Evolutionary conservation across 2,797 vertebrate genomes (phyloP).

Genomic region (Lagorchestes hirsutus): DNA sequence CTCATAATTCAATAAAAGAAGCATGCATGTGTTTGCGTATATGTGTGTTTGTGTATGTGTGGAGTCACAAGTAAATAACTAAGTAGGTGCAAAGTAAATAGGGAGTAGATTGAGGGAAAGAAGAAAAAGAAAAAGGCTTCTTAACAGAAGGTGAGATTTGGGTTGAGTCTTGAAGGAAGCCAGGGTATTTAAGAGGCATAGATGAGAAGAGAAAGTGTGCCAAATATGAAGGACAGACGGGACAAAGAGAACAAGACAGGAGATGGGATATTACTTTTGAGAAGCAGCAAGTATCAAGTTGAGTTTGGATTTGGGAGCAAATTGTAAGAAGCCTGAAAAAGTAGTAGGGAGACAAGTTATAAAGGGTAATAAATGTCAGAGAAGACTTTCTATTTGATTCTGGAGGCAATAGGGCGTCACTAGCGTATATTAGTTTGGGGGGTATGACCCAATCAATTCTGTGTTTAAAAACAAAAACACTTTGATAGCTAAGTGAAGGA

Average conservation of each 20-base stretch:
- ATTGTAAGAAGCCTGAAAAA: no score
- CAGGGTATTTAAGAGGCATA: not conserved
- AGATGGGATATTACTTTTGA: not conserved
- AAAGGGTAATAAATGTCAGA: not conserved
- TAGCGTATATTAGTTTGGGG: no score
- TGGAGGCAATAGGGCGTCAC: not conserved
- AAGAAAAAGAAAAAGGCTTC: not conserved
- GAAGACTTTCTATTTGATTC: not conserved
- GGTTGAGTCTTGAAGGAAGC: no score
- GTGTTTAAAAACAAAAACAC: not conserved
- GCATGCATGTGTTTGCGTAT: not conserved
- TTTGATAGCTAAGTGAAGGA: not conserved
- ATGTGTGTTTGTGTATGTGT: not conserved
- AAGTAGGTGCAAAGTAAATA: not conserved
- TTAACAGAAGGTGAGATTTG: not conserved
- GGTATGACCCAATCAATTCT: not conserved
- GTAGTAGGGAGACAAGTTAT: no score
- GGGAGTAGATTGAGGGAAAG: not conserved
- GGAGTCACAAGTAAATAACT: not conserved
- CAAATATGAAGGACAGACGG: not conserved
- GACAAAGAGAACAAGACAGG: not conserved
- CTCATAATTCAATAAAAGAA: not conserved
- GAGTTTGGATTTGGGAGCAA: no score
- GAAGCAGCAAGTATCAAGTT: not conserved
- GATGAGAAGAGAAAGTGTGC: not conserved